Conservation (phyloP, 2,888 invertebrate species). For the Heterodera filipjevi region DNA sequence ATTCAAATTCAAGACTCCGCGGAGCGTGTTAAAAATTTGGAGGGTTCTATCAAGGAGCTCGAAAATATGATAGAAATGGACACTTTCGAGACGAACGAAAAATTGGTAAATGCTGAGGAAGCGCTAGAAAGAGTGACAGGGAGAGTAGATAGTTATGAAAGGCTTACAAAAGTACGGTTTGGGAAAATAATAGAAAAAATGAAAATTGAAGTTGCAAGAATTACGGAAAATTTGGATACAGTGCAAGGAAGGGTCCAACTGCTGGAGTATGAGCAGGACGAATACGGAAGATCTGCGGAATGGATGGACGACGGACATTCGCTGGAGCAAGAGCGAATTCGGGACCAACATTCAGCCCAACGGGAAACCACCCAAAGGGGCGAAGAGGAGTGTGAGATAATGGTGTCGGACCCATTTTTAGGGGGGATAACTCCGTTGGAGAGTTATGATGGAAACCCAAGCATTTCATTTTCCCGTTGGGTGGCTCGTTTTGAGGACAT, state of each 20-base stretch:
- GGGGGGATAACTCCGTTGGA: neutral
- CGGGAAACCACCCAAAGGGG: neutral
- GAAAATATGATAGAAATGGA: neutral
- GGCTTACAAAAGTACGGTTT: neutral
- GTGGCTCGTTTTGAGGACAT: neutral
- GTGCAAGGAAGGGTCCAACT: neutral
- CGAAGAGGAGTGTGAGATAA: neutral
- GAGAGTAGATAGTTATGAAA: neutral
- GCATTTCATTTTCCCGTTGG: conserved; percentile 10
- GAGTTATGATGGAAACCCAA: conserved; percentile 11
- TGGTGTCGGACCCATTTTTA: conserved; percentile 5
- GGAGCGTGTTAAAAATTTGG: neutral
- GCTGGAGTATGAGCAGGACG: neutral
- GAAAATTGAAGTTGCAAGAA: neutral
- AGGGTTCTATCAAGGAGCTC: neutral
- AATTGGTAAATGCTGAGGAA: neutral
- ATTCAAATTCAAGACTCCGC: neutral
- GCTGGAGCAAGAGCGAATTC: no score
- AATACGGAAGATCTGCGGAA: neutral
- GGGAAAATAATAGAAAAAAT: neutral
- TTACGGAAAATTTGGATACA: neutral
- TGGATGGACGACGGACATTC: neutral
- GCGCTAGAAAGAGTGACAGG: neutral
- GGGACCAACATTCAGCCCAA: no score
- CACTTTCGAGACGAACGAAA: neutral